Evolutionary conservation across 2,797 vertebrate species (phyloP).

Genomic region (Onychomys leucogaster): DNA sequence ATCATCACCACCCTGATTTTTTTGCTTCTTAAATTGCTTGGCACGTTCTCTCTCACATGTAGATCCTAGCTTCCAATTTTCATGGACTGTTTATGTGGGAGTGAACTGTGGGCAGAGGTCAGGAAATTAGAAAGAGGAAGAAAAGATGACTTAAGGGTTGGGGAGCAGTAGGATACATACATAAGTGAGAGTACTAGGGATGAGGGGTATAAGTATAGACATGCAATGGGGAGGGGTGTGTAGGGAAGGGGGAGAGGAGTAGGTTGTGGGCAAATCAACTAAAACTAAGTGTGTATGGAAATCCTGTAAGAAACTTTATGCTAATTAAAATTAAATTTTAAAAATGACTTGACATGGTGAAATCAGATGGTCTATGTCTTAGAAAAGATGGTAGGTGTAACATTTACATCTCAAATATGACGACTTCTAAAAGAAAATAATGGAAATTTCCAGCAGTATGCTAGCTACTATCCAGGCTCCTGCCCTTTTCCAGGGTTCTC

Average conservation of each 20-base stretch:
- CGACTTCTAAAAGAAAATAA: constrained; percentile 20
- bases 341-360: neutral
- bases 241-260: neutral
- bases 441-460: neutral
- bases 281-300: neutral
- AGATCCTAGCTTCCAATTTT: neutral
- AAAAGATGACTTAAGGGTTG: neutral
- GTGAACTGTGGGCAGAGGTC: neutral
- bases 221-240: neutral
- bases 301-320: neutral
- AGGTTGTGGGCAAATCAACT: neutral
- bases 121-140: neutral
- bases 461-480: neutral
- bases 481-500: too few relatives aligned
- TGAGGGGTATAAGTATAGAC: neutral
- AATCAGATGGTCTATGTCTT: neutral
- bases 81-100: neutral
- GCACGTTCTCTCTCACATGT: neutral
- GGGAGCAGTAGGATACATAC: neutral
- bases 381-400: neutral
- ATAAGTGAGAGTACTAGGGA: neutral
- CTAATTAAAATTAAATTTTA: neutral
- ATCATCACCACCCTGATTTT: neutral
- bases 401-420: constrained; percentile 21
- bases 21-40: constrained; percentile 48